These are phyloP conservation scores for Scotopteryx bipunctaria DNA, from an alignment of 2,888 invertebrate species.

Conservation along the genomic window DNA sequence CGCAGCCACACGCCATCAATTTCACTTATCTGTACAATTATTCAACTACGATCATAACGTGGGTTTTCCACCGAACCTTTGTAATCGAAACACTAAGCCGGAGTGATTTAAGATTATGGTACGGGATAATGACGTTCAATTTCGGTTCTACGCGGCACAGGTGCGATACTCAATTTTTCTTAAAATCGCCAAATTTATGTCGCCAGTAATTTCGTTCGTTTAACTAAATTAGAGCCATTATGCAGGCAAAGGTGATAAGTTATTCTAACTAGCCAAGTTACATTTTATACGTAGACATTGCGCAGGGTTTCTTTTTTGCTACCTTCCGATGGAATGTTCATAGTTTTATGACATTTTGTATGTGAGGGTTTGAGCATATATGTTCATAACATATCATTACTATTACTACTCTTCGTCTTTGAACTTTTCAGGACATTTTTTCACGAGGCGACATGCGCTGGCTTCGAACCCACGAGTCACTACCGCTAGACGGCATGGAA, in stretches of 20 bases:
- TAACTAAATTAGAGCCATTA: constrained; percentile 51
- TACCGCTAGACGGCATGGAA: too few relatives aligned
- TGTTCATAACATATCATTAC: too few relatives aligned
- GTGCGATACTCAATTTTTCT: constrained; percentile 70
- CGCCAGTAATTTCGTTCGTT: constrained; percentile 53
- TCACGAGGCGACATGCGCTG: too few relatives aligned
- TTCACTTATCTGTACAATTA: constrained; percentile 79
- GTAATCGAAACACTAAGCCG: constrained; percentile 81
- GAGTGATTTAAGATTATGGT: constrained; percentile 82
- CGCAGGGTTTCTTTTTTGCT: constrained; percentile 25
- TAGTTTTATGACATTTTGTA: too few relatives aligned
- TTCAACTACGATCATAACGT: constrained; percentile 80
- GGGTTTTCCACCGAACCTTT: constrained; percentile 76
- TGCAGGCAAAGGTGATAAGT: constrained; percentile 38
- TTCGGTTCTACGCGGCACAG: constrained; percentile 70
- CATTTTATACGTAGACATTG: constrained; percentile 32
- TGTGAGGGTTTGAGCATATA: too few relatives aligned
- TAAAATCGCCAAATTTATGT: constrained; percentile 68
- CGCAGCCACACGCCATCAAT: constrained; percentile 63
- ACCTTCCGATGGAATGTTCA: too few relatives aligned
- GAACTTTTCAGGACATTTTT: too few relatives aligned
- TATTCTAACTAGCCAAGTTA: constrained; percentile 29
- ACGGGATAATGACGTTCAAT: constrained; percentile 79
- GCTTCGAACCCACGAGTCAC: too few relatives aligned
- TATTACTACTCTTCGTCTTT: too few relatives aligned